A percentile compares a stretch with the other conserved stretches of the same genome.
Conservation (phyloP, 2,113 vertebrate genomes). For the Sebastes schlegelii region DNA sequence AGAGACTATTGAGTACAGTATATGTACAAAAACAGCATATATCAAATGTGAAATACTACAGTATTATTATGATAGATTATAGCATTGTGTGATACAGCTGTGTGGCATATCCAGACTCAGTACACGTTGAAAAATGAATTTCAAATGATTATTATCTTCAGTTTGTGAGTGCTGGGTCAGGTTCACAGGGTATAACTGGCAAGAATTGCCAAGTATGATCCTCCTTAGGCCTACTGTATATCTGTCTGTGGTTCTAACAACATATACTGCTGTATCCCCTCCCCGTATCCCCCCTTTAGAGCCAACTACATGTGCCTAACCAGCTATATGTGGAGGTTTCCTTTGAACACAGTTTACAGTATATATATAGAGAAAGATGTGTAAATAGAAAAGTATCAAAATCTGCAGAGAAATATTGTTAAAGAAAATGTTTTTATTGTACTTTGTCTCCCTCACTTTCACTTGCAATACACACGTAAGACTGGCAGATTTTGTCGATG, state of each 20-base stretch:
- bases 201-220: conserved; percentile 75
- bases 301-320: conserved; percentile 86
- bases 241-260: conserved; percentile 73
- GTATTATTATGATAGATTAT: conserved; percentile 77
- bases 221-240: conserved; percentile 68
- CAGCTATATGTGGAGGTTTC: conserved; percentile 84
- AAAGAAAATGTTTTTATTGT: conserved; percentile 72
- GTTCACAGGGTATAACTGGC: conserved; percentile 82
- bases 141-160: conserved; percentile 62
- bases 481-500: conserved; percentile 64
- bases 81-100: conserved; percentile 76
- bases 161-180: conserved; percentile 69
- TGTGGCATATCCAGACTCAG: conserved; percentile 79
- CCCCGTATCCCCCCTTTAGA: conserved; percentile 71
- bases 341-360: conserved; percentile 80
- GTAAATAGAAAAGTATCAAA: conserved; percentile 75
- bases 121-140: conserved; percentile 66
- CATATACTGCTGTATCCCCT: conserved; percentile 69
- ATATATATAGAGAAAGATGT: conserved; percentile 58
- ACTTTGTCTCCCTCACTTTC: conserved; percentile 57
- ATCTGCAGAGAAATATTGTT: conserved; percentile 72
- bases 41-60: conserved; percentile 81
- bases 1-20: conserved; percentile 74
- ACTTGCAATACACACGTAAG: conserved; percentile 68
- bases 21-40: conserved; percentile 78